These are phyloP conservation scores for Mormyrus proboscirostris DNA, from an alignment of 2,797 vertebrate genomes.

Conservation along the genomic window DNA sequence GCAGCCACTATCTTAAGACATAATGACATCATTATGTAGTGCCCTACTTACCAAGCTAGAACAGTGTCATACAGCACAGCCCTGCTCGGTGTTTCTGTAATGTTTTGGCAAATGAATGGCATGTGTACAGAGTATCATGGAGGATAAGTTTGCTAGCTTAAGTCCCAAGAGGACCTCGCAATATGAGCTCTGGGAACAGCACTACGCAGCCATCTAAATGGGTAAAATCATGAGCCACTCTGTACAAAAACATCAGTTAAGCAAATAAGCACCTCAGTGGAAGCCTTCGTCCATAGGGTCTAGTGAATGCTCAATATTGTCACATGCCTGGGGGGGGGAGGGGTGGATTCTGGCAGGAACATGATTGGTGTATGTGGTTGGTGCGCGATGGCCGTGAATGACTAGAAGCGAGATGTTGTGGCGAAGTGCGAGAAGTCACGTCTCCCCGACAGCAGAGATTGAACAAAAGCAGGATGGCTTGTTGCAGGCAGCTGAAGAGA, in stretches of 20 bases:
- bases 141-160: neutral
- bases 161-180: neutral
- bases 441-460: neutral
- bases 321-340: neutral
- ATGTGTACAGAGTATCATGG: neutral
- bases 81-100: neutral
- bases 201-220: neutral
- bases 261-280: neutral
- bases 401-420: neutral
- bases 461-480: neutral
- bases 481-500: neutral
- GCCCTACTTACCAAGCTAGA: slow-evolving; percentile 6
- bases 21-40: slow-evolving; percentile 5
- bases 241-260: neutral
- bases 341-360: neutral
- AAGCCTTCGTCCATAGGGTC: neutral
- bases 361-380: neutral
- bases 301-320: neutral
- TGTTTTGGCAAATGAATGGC: neutral
- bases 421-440: neutral
- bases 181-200: neutral
- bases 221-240: neutral
- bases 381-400: neutral
- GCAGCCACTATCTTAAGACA: neutral
- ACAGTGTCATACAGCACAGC: neutral